Percentiles rank a stretch among this genome's conserved stretches.
Conservation (phyloP, 2,797 vertebrate species). For the Enteromius treurensis region DNA sequence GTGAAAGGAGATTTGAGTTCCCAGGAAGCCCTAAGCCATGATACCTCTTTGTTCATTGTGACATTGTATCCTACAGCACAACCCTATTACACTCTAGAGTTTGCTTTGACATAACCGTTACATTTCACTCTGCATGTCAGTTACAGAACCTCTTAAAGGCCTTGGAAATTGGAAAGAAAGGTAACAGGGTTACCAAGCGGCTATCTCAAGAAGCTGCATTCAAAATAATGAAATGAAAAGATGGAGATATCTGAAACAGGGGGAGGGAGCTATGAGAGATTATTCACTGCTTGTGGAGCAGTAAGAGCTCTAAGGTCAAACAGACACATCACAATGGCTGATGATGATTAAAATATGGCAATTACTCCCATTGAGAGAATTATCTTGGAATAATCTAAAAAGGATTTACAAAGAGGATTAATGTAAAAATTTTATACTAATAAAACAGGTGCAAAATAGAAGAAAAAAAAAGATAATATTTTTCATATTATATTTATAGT, state of each 20-base stretch:
- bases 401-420: background rate
- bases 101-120: background rate
- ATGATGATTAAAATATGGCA: no score
- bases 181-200: conserved; percentile 22
- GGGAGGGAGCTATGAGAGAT: conserved; percentile 50
- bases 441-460: background rate
- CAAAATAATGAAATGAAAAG: conserved; percentile 15
- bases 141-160: background rate
- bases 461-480: background rate
- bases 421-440: background rate
- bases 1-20: conserved; percentile 50
- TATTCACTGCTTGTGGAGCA: background rate
- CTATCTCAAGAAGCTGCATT: conserved; percentile 33
- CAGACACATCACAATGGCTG: background rate
- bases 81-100: background rate
- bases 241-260: conserved; percentile 11
- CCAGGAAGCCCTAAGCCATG: conserved; percentile 31
- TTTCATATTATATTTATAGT: background rate
- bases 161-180: background rate
- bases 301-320: background rate
- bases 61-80: conserved; percentile 12
- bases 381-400: background rate
- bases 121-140: background rate
- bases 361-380: background rate
- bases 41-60: conserved; percentile 25